A percentile compares a stretch with the other conserved stretches of the same genome.
phyloP scores from a whole-genome alignment of 2,113 vertebrate species.

The Cebus imitator region DNA sequence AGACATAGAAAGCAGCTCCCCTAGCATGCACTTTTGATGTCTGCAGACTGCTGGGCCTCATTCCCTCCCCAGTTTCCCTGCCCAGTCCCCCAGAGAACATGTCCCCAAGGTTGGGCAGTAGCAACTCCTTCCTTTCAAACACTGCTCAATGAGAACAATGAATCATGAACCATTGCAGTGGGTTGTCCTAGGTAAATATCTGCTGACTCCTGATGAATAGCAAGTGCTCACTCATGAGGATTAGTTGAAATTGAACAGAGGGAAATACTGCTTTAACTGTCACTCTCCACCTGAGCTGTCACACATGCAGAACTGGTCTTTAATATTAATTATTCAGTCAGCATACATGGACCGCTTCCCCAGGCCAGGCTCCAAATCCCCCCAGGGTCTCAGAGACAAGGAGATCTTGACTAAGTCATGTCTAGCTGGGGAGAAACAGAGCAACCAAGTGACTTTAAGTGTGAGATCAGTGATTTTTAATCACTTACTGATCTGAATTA shows the following conservation, averaged over 20 bases:
- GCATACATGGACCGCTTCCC: background rate
- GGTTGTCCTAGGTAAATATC: background rate
- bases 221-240: conserved; percentile 49
- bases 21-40: background rate
- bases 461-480: background rate
- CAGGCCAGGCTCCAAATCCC: background rate
- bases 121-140: background rate
- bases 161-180: background rate
- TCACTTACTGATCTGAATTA: background rate
- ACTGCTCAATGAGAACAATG: background rate
- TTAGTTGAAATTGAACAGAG: conserved; percentile 22
- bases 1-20: background rate
- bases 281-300: background rate
- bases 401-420: background rate
- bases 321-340: conserved; percentile 4
- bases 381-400: background rate
- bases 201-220: background rate
- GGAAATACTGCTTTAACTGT: conserved; percentile 24
- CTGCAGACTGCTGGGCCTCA: background rate
- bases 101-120: background rate
- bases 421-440: background rate
- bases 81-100: background rate
- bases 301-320: background rate
- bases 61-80: no score
- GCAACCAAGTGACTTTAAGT: background rate